These are phyloP conservation scores for Augochlora pura DNA, from an alignment of 1,140 invertebrate genomes.

Conservation along the genomic window DNA sequence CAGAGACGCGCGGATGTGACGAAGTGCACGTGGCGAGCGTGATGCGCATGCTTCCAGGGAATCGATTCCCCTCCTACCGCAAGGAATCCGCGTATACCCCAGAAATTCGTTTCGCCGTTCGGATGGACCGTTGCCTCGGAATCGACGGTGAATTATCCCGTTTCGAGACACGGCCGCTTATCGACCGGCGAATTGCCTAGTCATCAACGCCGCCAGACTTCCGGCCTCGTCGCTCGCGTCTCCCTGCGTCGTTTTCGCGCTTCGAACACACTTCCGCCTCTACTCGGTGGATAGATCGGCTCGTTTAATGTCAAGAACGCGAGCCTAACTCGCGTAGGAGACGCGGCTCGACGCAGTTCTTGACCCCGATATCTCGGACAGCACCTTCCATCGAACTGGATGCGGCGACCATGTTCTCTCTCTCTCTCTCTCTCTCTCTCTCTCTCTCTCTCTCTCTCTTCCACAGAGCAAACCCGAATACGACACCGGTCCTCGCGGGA, in stretches of 20 bases:
- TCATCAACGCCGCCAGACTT: not conserved
- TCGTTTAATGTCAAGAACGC: not conserved
- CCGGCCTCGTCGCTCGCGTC: not conserved
- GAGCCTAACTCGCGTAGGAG: not conserved
- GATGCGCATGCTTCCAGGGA: conserved; percentile 72
- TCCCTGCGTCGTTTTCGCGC: no score
- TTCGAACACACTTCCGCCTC: no score
- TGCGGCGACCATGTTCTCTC: no score
- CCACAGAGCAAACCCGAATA: no score
- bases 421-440: no score
- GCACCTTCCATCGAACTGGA: not conserved
- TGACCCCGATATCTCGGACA: conserved; percentile 30
- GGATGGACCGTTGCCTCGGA: conserved; percentile 37
- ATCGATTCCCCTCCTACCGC: conserved; percentile 76
- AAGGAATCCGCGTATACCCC: conserved; percentile 47
- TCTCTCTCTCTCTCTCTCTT: no score
- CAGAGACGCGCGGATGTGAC: conserved; percentile 36
- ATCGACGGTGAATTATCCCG: conserved; percentile 10
- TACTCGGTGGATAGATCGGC: no score
- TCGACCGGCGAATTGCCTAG: not conserved
- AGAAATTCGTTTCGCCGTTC: conserved; percentile 59
- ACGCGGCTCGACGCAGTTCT: conserved; percentile 7
- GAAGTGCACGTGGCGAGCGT: conserved; percentile 70
- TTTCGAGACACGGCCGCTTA: not conserved
- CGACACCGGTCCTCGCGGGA: no score